phyloP scores from a whole-genome alignment of 2,113 vertebrate species.

The Chaenogobius annularis region DNA sequence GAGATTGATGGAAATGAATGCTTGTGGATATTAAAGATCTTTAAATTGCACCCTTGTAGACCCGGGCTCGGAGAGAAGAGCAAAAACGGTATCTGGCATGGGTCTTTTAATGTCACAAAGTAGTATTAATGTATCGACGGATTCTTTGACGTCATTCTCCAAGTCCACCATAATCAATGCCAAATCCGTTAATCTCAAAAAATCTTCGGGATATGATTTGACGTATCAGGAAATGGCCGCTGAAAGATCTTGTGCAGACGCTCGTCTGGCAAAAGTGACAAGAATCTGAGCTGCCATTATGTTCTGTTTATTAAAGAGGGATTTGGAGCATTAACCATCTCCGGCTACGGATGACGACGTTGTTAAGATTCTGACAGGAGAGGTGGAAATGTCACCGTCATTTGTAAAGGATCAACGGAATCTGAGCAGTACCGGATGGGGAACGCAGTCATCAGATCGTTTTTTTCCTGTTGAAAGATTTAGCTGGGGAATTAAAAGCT shows the following conservation, averaged over 20 bases:
- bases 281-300: slow-evolving; percentile 23
- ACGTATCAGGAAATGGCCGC: not conserved
- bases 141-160: not conserved
- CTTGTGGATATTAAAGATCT: no score
- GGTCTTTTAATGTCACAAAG: no score
- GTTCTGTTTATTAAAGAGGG: slow-evolving; percentile 26
- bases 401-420: not conserved
- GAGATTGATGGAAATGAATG: no score
- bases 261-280: slow-evolving; percentile 11
- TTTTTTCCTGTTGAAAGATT: not conserved
- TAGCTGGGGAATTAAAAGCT: not conserved
- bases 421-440: slow-evolving; percentile 3
- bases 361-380: slow-evolving; percentile 23
- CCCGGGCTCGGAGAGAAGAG: no score
- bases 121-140: not conserved
- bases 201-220: not conserved
- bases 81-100: no score
- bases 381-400: slow-evolving; percentile 8
- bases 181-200: not conserved
- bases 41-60: no score
- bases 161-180: not conserved
- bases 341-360: slow-evolving; percentile 16
- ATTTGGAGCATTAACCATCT: slow-evolving; percentile 29
- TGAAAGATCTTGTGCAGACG: not conserved
- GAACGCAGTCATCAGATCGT: not conserved